Percentiles rank a stretch among this genome's conserved stretches.
These are phyloP conservation scores for Alces alces DNA, from an alignment of 2,113 vertebrate species.

Conservation along the genomic window DNA sequence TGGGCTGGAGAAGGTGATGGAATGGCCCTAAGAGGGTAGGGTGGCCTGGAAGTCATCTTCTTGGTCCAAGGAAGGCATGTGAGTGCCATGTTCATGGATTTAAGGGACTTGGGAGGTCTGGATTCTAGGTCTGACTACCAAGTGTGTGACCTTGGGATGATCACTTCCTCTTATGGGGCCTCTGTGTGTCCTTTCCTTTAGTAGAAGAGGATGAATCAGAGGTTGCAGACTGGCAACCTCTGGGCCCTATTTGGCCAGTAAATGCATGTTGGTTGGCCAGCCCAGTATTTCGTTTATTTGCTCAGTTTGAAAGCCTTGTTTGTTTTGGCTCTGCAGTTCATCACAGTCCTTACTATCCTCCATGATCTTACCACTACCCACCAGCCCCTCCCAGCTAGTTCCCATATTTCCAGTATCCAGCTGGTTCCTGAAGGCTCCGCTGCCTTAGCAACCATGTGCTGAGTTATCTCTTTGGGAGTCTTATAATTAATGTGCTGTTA, in stretches of 20 bases:
- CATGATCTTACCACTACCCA: not conserved
- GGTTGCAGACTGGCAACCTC: not conserved
- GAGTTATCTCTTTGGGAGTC: not conserved
- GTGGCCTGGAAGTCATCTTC: not conserved
- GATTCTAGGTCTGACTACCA: slow-evolving; percentile 10
- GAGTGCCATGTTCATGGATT: not conserved
- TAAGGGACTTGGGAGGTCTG: not conserved
- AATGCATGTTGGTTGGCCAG: not conserved
- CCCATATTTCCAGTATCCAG: not conserved
- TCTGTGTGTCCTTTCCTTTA: not conserved
- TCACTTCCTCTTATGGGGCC: not conserved
- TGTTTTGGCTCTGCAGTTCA: not conserved
- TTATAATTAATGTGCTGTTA: not conserved
- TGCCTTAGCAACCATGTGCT: not conserved
- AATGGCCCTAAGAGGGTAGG: not conserved
- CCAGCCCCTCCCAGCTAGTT: not conserved
- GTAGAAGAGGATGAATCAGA: slow-evolving; percentile 19
- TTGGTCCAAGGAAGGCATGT: not conserved
- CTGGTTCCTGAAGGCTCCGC: not conserved
- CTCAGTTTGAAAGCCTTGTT: not conserved
- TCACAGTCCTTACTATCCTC: not conserved
- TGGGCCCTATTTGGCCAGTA: not conserved
- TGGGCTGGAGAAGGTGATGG: not conserved
- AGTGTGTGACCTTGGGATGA: slow-evolving; percentile 5
- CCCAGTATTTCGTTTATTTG: not conserved